Base-by-base conservation (phyloP, 2,888 invertebrate species). In the Ethmia dodecea region DNA sequence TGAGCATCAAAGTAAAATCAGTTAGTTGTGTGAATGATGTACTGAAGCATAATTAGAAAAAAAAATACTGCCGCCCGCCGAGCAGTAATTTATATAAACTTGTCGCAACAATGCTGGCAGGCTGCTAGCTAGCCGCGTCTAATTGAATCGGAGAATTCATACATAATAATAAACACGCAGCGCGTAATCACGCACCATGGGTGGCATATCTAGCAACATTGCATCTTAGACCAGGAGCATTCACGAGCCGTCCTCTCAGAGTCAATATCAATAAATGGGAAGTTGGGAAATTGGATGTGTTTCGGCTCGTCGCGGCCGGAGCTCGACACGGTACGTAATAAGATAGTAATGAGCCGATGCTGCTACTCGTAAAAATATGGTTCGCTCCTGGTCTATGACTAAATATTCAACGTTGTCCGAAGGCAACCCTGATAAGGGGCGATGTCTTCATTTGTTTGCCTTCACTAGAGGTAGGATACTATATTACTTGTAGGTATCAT, bases 181-280 rank as follows among this genome's bases (percentile, higher is more conserved):
- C n/a, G n/a, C 11, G 26, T 26, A 12, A 26, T 26, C 11, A 26
- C 26, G 11, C n/a, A 26, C 5, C 18, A 5, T 6, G 5, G 26
- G 26, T 26, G 26, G 26, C 26, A n/a, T 12, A 63, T 79, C 79
- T 45, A 77, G 71, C 41, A 29, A 29, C 26, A 33, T 35, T 40
- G 60, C 42, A 61, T 65, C 63, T 43, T 45, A 57, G 56, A 50
- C 45, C 49, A 45, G 51, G 52, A 60, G 63, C 70, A 65, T 68
- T 69, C 71, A 66, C 66, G 64, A 66, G 64, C 72, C 80, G 80
- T 80, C 81, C 76, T 80, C 79, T 60, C 69, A 49, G 72, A 84
- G 80, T 84, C 86, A 84, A 86, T 86, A 86, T 84, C 86, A 84
- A 86, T 86, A 86, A 84, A 86, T 83, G 81, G 72, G 76, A 77